These are phyloP conservation scores for Potamarius usumacintae DNA, from an alignment of 2,113 vertebrate species.

Conservation along the genomic window DNA sequence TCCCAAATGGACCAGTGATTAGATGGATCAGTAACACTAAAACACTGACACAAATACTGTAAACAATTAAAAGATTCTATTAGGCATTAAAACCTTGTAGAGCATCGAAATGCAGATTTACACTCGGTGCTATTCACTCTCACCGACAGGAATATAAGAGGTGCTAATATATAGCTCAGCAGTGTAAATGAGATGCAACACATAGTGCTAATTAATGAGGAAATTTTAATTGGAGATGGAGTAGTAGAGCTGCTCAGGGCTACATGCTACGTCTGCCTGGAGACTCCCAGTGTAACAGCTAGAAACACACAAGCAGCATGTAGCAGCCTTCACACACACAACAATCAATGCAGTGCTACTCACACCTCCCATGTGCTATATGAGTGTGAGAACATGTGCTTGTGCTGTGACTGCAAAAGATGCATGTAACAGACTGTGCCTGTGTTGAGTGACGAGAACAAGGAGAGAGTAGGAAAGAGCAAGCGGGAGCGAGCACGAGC, in stretches of 20 bases:
- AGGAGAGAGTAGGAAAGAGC: not conserved
- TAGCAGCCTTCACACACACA: slow-evolving; percentile 35
- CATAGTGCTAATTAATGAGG: slow-evolving; percentile 23
- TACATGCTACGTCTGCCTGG: slow-evolving; percentile 2
- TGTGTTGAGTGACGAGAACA: slow-evolving; percentile 5
- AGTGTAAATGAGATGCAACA: slow-evolving; percentile 34
- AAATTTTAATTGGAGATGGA: slow-evolving; percentile 25
- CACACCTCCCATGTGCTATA: slow-evolving; percentile 23
- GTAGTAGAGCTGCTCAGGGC: not conserved
- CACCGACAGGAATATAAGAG: slow-evolving; percentile 2
- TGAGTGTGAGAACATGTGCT: slow-evolving; percentile 45
- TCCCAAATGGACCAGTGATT: not conserved
- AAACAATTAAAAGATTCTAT: slow-evolving; percentile 1
- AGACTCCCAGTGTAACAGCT: slow-evolving; percentile 16
- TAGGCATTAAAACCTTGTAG: not conserved
- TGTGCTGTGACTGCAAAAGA: slow-evolving; percentile 19
- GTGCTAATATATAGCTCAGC: slow-evolving; percentile 26
- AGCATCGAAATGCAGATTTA: slow-evolving; percentile 13
- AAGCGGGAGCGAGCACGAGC: not conserved
- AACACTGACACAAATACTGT: not conserved
- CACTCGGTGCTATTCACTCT: not conserved
- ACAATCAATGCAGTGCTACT: slow-evolving; percentile 46
- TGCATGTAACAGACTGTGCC: not conserved
- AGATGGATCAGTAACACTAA: not conserved
- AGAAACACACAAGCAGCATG: slow-evolving; percentile 27